Evolutionary conservation across 1,140 invertebrate genomes (phyloP).

Genomic region (Monochamus saltuarius): DNA sequence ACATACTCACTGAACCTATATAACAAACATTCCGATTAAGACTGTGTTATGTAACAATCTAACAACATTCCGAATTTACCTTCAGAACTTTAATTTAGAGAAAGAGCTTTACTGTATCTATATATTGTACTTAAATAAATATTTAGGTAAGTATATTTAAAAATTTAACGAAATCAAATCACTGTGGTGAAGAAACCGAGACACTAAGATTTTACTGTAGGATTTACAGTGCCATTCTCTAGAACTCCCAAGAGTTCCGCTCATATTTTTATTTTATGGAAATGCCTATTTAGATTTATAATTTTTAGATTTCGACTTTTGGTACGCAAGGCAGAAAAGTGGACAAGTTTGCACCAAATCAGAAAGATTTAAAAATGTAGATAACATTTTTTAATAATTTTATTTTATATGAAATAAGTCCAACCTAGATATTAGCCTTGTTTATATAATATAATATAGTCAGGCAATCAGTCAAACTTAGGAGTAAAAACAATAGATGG

Average conservation of each 20-base stretch:
- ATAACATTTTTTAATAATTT: no score
- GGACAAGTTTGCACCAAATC: no score
- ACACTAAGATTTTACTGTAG: not conserved
- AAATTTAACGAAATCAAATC: constrained; percentile 8
- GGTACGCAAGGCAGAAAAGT: no score
- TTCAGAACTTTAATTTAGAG: not conserved
- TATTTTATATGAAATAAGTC: no score
- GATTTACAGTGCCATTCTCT: not conserved
- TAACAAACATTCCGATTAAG: constrained; percentile 24
- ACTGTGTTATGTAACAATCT: constrained; percentile 32
- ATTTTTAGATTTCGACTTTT: no score
- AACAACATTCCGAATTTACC: constrained; percentile 30
- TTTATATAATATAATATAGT: no score
- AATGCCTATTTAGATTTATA: not conserved
- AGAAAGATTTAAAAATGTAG: no score
- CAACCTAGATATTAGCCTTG: no score
- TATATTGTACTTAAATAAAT: constrained; percentile 1
- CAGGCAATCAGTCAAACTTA: no score
- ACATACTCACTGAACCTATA: constrained; percentile 10
- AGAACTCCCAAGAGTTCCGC: not conserved
- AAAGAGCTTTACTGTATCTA: not conserved
- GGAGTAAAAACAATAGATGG: no score
- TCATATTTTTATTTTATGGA: not conserved
- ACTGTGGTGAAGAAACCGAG: not conserved
- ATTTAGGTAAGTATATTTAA: constrained; percentile 13